Percentiles rank a stretch among this genome's conserved stretches.
Conservation (phyloP, 2,113 vertebrate species). For the Danionella cerebrum region DNA sequence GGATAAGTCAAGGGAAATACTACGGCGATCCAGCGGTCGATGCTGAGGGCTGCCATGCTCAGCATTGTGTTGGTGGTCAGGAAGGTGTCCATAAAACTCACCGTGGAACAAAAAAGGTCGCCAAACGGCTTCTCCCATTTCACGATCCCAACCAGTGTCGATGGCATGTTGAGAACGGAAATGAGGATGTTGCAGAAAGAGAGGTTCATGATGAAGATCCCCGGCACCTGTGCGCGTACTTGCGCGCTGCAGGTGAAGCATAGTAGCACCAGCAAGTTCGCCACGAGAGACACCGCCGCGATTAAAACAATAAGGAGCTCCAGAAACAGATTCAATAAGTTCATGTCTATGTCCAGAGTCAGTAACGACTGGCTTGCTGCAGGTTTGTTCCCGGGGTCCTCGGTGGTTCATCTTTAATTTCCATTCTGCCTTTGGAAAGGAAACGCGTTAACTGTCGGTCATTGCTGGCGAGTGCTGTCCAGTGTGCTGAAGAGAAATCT, state of each 20-base stretch:
- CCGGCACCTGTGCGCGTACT: constrained; percentile 65
- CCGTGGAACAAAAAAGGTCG: constrained; percentile 53
- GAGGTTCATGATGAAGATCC: constrained; percentile 67
- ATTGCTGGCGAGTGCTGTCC: constrained; percentile 62
- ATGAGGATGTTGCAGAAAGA: constrained; percentile 73
- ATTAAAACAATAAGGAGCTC: constrained; percentile 63
- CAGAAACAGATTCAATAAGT: constrained; percentile 66
- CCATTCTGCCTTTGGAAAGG: not conserved
- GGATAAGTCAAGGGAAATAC: constrained; percentile 71
- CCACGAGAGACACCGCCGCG: constrained; percentile 61
- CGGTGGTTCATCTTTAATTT: not conserved
- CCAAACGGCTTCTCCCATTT: constrained; percentile 54
- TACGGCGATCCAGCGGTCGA: constrained; percentile 73
- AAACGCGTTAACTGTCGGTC: not conserved
- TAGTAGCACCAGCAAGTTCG: constrained; percentile 69
- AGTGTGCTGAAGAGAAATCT: constrained; percentile 64
- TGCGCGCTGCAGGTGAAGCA: constrained; percentile 68
- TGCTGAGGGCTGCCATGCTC: constrained; percentile 73
- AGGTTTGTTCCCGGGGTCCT: not conserved
- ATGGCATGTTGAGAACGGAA: constrained; percentile 66
- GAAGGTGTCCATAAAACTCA: constrained; percentile 70
- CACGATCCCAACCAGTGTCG: constrained; percentile 62
- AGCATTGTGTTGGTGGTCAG: constrained; percentile 67
- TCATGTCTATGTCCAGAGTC: constrained; percentile 58
- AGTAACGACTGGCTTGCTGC: constrained; percentile 15